Percentiles rank a stretch among this genome's conserved stretches.
These are phyloP conservation scores for Conus betulinus DNA, from an alignment of 1,140 invertebrate species.

Conservation along the genomic window DNA sequence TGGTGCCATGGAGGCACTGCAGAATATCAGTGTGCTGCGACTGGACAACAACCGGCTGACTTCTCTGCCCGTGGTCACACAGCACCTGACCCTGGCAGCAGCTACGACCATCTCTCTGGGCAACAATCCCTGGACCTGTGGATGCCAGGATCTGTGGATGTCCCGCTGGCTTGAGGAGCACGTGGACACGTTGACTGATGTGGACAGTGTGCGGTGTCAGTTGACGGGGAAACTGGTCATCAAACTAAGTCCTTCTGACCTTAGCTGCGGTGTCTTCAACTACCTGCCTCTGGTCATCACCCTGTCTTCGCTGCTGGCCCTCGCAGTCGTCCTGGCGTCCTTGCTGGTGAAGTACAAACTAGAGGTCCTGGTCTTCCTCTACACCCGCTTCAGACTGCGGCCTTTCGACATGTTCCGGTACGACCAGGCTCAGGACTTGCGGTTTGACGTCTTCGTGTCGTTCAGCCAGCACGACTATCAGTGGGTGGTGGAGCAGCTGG, in stretches of 20 bases:
- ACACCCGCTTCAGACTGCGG: too few relatives aligned
- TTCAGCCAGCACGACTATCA: too few relatives aligned
- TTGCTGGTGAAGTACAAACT: conserved; percentile 38
- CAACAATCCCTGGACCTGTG: conserved; percentile 47
- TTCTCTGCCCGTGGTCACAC: conserved; percentile 34
- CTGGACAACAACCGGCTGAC: conserved; percentile 45
- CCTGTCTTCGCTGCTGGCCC: conserved; percentile 30
- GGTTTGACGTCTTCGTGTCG: too few relatives aligned
- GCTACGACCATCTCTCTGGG: conserved; percentile 43
- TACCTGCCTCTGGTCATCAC: conserved; percentile 29
- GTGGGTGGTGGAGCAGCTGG: too few relatives aligned
- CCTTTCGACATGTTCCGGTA: too few relatives aligned
- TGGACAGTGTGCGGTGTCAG: conserved; percentile 32
- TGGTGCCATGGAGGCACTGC: conserved; percentile 41
- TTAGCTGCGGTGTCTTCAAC: conserved; percentile 37
- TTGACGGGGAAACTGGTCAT: conserved; percentile 33
- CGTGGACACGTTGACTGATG: conserved; percentile 6
- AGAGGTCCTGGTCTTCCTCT: conserved; percentile 41
- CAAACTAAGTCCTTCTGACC: conserved; percentile 27
- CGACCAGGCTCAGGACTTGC: too few relatives aligned
- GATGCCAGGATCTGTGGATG: conserved; percentile 45
- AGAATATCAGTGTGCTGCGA: conserved; percentile 36
- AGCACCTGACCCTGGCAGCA: conserved; percentile 34
- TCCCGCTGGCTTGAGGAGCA: conserved; percentile 40
- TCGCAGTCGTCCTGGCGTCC: conserved; percentile 15